A percentile compares a stretch with the other conserved stretches of the same genome.
These are phyloP conservation scores for Aelia acuminata DNA, from an alignment of 2,888 invertebrate genomes.

Conservation along the genomic window DNA sequence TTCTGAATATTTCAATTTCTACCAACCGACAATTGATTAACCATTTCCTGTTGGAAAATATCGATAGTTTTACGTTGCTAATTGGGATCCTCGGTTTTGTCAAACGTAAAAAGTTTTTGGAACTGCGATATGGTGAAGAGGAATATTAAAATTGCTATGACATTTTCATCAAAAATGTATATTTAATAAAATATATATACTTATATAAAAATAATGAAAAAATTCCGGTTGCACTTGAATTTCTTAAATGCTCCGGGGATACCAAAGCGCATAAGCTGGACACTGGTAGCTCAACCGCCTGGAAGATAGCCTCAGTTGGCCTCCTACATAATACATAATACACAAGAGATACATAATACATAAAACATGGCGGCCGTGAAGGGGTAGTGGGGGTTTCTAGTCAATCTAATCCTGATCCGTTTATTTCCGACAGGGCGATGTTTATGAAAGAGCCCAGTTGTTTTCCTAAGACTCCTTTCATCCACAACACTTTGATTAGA, in stretches of 20 bases:
- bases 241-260: neutral
- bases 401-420: constrained; percentile 36
- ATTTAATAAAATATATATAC: no score
- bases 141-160: no score
- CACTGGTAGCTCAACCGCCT: constrained; percentile 14
- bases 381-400: neutral
- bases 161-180: no score
- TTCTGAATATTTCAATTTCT: no score
- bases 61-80: no score
- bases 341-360: constrained; percentile 32
- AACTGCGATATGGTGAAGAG: no score
- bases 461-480: constrained; percentile 1
- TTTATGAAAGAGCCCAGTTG: constrained; percentile 18
- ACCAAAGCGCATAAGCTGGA: neutral
- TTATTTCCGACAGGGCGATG: constrained; percentile 22
- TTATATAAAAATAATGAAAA: no score
- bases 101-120: no score
- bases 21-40: no score
- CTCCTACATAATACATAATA: constrained; percentile 38
- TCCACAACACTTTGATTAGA: constrained; percentile 24
- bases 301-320: neutral
- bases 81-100: no score
- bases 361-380: constrained; percentile 21
- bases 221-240: neutral
- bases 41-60: no score